Conservation (phyloP, 1,140 invertebrate genomes). For the Octopus bimaculoides region DNA sequence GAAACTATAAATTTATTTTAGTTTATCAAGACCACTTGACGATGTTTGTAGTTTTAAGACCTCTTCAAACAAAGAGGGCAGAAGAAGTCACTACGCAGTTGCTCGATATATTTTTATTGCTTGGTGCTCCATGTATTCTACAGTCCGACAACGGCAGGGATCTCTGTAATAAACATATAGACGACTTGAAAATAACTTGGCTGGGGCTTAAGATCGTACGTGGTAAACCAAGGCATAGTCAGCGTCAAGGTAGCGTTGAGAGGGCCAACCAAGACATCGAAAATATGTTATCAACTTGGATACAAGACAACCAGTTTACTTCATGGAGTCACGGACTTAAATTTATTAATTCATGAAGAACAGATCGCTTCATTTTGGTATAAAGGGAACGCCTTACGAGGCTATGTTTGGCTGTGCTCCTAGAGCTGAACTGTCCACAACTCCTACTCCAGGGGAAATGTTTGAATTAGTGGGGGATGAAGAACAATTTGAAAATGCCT, state of each 20-base stretch:
- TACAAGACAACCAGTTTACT: neutral
- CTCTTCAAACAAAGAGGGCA: slow-evolving; percentile 11
- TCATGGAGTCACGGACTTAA: neutral
- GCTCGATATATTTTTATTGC: slow-evolving; percentile 23
- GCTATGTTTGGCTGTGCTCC: neutral
- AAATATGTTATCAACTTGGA: neutral
- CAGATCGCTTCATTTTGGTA: neutral
- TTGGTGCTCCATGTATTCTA: slow-evolving; percentile 33
- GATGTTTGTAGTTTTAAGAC: slow-evolving; percentile 22
- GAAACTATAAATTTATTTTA: slow-evolving; percentile 26
- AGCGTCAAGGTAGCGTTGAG: neutral
- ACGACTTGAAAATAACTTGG: slow-evolving; percentile 21
- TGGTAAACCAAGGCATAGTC: neutral
- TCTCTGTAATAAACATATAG: slow-evolving; percentile 27
- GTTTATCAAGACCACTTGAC: slow-evolving; percentile 30
- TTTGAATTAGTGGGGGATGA: neutral
- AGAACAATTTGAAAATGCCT: neutral
- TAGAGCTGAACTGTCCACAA: neutral
- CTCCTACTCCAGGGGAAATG: neutral
- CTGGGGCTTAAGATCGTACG: neutral
- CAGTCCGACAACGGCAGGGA: slow-evolving; percentile 35
- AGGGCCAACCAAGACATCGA: neutral
- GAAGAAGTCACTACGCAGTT: slow-evolving; percentile 12
- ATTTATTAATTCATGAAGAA: neutral
- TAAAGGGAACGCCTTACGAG: neutral